Base-by-base conservation (phyloP, 2,888 invertebrate genomes). In the Latrodectus elegans region DNA sequence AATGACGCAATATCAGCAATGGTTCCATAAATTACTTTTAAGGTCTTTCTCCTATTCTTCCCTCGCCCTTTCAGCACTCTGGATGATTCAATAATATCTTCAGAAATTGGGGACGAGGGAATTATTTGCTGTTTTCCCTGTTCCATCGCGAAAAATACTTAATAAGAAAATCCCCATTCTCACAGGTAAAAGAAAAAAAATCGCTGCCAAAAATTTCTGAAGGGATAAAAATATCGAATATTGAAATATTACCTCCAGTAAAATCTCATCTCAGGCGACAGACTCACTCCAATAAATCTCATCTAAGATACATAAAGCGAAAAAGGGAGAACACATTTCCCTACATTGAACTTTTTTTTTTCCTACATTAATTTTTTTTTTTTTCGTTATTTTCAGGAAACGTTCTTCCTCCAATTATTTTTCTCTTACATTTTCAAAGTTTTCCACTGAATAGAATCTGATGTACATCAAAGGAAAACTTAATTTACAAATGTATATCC, bases 191-290 rank as follows among this genome's bases (percentile, higher is more conserved):
- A 67, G 65, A 17, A 70, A 72, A 51, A 60, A 70, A 55, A 22
- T 22, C 53, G 65, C 22, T 15, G 52, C 53, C 10, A 22, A 55
- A 55, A 14, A 60, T 53, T 60, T 8, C 17, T 26, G 70, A 49
- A 60, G 49, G 8, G 67, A 75, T 55, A 75, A 67, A 68, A 67
- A 70, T 70, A 83, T 68, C 78, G 84, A 84, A 78, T 84, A 84
- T 84, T 84, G 84, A 84, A 84, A 84, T 84, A 84, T 84, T 78
- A 73, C 78, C 84, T 78, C 64, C 84, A 65, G 78, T 78, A 78
- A 73, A 78, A 84, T 84, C 73, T 84, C 84, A 78, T 84, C 84
- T 72, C 67, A 53, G 14, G 78, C 78, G 84, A 78, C 84, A 84
- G 84, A 67, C 70, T 78, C 53, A 51, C 49, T 9, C 78, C 84